These are phyloP conservation scores for Danaus chrysippus DNA, from an alignment of 2,888 invertebrate genomes.

Conservation along the genomic window DNA sequence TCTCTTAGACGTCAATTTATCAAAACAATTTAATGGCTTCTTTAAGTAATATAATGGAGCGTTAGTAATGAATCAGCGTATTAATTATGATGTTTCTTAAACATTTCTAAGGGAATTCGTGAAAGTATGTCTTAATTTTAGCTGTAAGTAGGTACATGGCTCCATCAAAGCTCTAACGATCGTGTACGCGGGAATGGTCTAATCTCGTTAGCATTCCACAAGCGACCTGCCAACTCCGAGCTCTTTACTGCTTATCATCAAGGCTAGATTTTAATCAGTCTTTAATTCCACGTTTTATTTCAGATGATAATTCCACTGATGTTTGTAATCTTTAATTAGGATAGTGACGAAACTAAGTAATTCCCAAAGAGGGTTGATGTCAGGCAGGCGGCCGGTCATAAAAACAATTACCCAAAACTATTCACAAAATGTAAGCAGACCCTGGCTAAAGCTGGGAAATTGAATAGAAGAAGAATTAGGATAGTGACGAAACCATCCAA, in stretches of 20 bases:
- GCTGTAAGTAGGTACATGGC: slow-evolving; percentile 40
- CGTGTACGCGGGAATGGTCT: slow-evolving; percentile 50
- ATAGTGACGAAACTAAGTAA: not conserved
- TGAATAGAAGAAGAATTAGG: no score
- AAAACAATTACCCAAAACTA: no score
- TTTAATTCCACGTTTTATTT: slow-evolving; percentile 7
- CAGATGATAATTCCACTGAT: not conserved
- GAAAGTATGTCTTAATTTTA: slow-evolving; percentile 26
- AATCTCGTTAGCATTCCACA: slow-evolving; percentile 55
- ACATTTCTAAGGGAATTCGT: not conserved
- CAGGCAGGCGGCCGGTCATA: no score
- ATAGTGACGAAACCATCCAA: not conserved
- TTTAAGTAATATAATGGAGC: no score
- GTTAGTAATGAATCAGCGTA: not conserved
- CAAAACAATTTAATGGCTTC: no score
- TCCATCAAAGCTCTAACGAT: slow-evolving; percentile 42
- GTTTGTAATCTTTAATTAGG: not conserved
- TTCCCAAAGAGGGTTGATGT: no score
- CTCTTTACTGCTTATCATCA: slow-evolving; percentile 42
- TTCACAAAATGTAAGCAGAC: no score
- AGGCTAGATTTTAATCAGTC: slow-evolving; percentile 38
- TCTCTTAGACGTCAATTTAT: no score
- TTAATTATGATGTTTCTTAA: not conserved
- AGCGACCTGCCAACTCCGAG: slow-evolving; percentile 45
- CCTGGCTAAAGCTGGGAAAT: no score